A percentile compares a stretch with the other conserved stretches of the same genome.
These are phyloP conservation scores for Austrolebias charrua DNA, from an alignment of 2,797 vertebrate species.

Conservation along the genomic window DNA sequence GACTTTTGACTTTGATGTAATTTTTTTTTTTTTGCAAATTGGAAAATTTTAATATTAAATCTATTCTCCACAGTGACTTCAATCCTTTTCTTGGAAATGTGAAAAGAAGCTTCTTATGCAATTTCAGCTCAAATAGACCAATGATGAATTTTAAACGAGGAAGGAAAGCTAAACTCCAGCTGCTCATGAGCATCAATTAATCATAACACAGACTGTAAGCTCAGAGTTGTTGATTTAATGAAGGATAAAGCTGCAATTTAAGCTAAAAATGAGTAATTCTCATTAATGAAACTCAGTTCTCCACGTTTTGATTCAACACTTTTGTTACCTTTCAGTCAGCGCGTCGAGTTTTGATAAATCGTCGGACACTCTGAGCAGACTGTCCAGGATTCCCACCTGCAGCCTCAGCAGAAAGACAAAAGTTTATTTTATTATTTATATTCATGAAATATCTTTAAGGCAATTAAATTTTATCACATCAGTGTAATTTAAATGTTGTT, in stretches of 20 bases:
- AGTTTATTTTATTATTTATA: background rate
- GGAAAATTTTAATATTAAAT: background rate
- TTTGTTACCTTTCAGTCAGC: constrained; percentile 90
- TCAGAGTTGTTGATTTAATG: constrained; percentile 40
- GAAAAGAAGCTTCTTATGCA: background rate
- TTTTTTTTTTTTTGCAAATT: no score
- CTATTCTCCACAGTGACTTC: background rate
- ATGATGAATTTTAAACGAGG: constrained; percentile 58
- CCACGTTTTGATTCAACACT: background rate
- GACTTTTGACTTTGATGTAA: no score
- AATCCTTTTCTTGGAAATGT: constrained; percentile 1
- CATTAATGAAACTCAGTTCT: background rate
- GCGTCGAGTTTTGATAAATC: constrained; percentile 89
- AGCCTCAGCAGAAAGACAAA: constrained; percentile 27
- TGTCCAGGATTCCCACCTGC: constrained; percentile 94
- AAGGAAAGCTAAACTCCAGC: constrained; percentile 55
- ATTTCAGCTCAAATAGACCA: constrained; percentile 26
- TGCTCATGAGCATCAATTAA: constrained; percentile 60
- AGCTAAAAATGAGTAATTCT: background rate
- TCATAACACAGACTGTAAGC: constrained; percentile 42
- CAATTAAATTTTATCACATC: no score
- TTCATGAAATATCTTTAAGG: no score
- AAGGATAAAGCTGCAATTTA: constrained; percentile 33
- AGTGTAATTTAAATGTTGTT: no score
- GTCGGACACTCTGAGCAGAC: constrained; percentile 89